A percentile compares a stretch with the other conserved stretches of the same genome.
Conservation (phyloP, 2,797 vertebrate genomes). For the Picus viridis region DNA sequence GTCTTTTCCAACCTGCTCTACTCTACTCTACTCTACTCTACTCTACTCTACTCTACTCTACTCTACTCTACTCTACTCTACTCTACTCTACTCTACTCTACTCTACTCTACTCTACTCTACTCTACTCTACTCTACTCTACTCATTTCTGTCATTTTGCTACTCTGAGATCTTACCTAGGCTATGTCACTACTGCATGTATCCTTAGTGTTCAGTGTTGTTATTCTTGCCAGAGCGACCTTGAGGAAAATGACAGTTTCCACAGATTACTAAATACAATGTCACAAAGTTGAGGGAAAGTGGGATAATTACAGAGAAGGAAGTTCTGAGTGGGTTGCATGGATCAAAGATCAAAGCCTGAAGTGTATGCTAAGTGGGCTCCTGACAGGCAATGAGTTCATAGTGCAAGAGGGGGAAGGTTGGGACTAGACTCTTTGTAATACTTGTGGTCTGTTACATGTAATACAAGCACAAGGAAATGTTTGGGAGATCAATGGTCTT, state of each 20-base stretch:
- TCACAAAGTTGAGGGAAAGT: not conserved
- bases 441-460: not conserved
- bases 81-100: no score
- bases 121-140: no score
- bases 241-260: not conserved
- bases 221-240: not conserved
- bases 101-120: no score
- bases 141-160: not conserved
- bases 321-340: slow-evolving; percentile 14
- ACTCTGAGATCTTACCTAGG: not conserved
- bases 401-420: not conserved
- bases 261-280: not conserved
- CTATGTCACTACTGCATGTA: not conserved
- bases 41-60: no score
- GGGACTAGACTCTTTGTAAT: not conserved
- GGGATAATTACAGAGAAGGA: not conserved
- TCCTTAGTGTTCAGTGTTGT: not conserved
- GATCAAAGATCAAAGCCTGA: not conserved
- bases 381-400: not conserved
- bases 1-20: no score
- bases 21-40: no score
- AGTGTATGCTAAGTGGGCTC: not conserved
- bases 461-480: not conserved
- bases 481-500: not conserved
- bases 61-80: no score